phyloP scores from a whole-genome alignment of 2,888 invertebrate genomes.

The Embidobia sp. region DNA sequence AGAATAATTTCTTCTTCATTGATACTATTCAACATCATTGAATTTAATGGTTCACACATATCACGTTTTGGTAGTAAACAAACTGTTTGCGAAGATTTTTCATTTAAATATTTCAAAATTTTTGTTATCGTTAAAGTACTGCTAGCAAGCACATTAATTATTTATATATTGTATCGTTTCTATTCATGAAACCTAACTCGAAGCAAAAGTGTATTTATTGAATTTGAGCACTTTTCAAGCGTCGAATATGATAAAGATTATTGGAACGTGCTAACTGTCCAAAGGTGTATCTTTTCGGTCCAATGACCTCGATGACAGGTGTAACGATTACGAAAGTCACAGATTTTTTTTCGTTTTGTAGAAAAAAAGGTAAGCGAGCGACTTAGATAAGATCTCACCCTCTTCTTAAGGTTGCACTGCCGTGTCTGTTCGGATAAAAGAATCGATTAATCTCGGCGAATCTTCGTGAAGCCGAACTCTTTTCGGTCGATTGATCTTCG shows the following conservation, averaged over 20 bases:
- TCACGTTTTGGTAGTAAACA: conserved; percentile 21
- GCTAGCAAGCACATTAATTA: too few species aligned
- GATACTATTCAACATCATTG: neutral
- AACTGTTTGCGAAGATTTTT: too few species aligned
- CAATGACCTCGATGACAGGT: conserved; percentile 48
- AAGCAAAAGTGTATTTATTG: too few species aligned
- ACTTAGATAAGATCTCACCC: conserved; percentile 52
- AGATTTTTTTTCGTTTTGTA: conserved; percentile 12
- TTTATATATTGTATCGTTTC: too few species aligned
- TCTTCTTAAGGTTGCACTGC: conserved; percentile 29
- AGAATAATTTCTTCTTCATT: conserved; percentile 6
- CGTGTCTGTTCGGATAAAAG: conserved; percentile 62
- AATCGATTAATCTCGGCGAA: conserved; percentile 66
- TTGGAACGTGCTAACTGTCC: neutral
- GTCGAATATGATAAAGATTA: neutral
- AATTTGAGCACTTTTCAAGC: neutral
- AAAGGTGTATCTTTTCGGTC: conserved; percentile 9
- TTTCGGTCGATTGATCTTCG: conserved; percentile 65
- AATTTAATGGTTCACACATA: conserved; percentile 13
- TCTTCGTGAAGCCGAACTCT: conserved; percentile 62
- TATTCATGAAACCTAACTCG: too few species aligned
- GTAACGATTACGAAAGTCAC: conserved; percentile 40
- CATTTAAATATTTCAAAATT: conserved; percentile 3
- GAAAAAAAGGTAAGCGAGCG: conserved; percentile 36
- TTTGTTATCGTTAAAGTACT: too few species aligned